These are phyloP conservation scores for Muscicapa adusta DNA, from an alignment of 2,113 vertebrate species.

Conservation along the genomic window DNA sequence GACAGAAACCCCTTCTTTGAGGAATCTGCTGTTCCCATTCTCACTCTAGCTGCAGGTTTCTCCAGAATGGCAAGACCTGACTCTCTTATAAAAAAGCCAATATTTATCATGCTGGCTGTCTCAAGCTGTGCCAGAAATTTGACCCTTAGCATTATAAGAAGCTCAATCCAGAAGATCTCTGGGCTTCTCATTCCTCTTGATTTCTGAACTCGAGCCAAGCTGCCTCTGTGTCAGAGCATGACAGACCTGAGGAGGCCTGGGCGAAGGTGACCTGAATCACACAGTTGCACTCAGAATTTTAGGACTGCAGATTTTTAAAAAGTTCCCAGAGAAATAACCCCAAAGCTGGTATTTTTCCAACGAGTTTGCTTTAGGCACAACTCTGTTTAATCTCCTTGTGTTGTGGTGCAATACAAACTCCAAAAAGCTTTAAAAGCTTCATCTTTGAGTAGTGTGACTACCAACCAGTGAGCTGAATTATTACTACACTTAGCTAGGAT, in stretches of 20 bases:
- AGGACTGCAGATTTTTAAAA: not conserved
- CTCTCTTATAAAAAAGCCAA: not conserved
- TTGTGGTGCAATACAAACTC: not conserved
- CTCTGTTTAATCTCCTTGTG: not conserved
- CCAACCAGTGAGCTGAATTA: not conserved
- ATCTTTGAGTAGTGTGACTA: not conserved
- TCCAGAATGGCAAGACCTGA: not conserved
- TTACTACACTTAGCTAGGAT: not conserved
- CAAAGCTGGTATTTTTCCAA: not conserved
- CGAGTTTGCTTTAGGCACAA: not conserved
- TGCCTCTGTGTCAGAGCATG: not conserved
- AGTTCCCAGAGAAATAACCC: not conserved
- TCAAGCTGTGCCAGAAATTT: not conserved
- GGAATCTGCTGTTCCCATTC: not conserved
- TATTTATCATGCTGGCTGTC: not conserved
- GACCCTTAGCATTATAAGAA: not conserved
- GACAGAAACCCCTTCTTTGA: not conserved
- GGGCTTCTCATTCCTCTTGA: not conserved
- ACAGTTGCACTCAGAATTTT: not conserved
- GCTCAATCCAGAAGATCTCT: not conserved
- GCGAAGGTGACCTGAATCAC: not conserved
- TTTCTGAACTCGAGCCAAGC: not conserved
- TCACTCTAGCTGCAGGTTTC: not conserved
- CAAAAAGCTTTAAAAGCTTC: not conserved
- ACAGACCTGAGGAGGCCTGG: not conserved